phyloP scores from a whole-genome alignment of 1,140 invertebrate genomes.

The Thalassaphorura encarpata region DNA sequence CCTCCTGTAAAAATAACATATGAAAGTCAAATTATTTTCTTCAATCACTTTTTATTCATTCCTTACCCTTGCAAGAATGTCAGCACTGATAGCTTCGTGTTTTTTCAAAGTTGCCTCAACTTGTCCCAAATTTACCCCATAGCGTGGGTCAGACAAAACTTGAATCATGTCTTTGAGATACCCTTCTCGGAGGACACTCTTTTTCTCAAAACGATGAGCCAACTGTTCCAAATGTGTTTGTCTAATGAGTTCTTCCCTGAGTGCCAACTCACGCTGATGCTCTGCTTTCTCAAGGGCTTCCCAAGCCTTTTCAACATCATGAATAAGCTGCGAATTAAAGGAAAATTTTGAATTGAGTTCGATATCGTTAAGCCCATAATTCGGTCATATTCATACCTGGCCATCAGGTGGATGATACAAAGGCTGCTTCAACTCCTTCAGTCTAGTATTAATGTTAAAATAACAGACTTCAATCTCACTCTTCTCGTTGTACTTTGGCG shows the following conservation, averaged over 20 bases:
- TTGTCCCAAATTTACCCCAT: conserved; percentile 78
- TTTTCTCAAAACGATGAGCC: conserved; percentile 91
- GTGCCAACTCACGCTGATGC: conserved; percentile 81
- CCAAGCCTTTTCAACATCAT: conserved; percentile 91
- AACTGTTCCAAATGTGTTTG: conserved; percentile 91
- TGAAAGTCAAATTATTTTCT: not conserved
- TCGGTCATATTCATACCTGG: conserved; percentile 49
- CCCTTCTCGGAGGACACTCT: conserved; percentile 79
- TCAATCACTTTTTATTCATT: not conserved
- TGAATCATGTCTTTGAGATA: conserved; percentile 98
- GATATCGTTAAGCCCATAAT: conserved; percentile 47
- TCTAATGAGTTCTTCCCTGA: conserved; percentile 79
- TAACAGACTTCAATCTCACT: conserved; percentile 94
- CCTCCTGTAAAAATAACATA: conserved; percentile 52
- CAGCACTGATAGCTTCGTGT: conserved; percentile 94
- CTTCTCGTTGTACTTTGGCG: conserved; percentile 94
- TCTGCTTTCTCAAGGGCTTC: conserved; percentile 85
- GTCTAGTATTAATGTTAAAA: conserved; percentile 91
- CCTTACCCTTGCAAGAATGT: conserved; percentile 71
- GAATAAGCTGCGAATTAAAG: conserved; percentile 46
- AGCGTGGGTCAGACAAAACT: conserved; percentile 83
- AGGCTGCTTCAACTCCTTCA: conserved; percentile 86
- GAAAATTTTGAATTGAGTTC: conserved; percentile 34
- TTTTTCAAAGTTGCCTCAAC: conserved; percentile 97
- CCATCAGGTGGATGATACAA: conserved; percentile 83